Evolutionary conservation across 2,113 vertebrate species (phyloP), one percentile per base, ranked within the genome.

Genomic region (Scalopus aquaticus): DNA sequence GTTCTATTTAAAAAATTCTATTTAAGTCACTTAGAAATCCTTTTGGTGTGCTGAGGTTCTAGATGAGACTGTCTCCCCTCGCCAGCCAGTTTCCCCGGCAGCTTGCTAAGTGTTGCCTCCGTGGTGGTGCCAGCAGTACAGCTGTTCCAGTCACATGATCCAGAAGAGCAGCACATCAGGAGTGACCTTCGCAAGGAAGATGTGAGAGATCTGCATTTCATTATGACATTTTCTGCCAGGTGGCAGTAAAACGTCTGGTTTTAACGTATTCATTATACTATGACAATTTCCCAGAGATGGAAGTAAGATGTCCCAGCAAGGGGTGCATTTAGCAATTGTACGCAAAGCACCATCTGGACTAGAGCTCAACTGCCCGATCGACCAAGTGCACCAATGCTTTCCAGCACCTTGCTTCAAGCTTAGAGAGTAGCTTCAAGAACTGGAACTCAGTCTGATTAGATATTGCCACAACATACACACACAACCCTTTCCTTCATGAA

Each of bases 191-290:
- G 8, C 72, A 2, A 13, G 4, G 32, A 79, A 60, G 54, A 60
- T 12, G 30, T 5, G 74, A 24, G 30, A 87, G 82, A 56, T 54
- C 44, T 70, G 37, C 42, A 62, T 72, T 91, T 87, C 32, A 56
- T 83, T 9, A 30, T 72, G 64, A 82, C 58, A 46, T 60, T 77
- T 93, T 79, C 87, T 72, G 83, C n/a, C 32, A 83, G 44, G 58
- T 39, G 37, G 49, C 39, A 89, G 60, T 65, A 49, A 78, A 83
- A 35, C 26, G 22, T 67, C 70, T 60, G 32, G 30, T 51, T 77
- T 35, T 80, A 76, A 78, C 26, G 51, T 54, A 60, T 3, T 56
- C 32, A 3, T 9, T 26, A 12, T 26, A 26, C 35, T 49, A 26
- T 54, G 79, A 72, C 79, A 89, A 12, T 35, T 79, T 79, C 60